Base-by-base conservation (phyloP, 1,140 invertebrate genomes). In the Gonatopus flavifemur region DNA sequence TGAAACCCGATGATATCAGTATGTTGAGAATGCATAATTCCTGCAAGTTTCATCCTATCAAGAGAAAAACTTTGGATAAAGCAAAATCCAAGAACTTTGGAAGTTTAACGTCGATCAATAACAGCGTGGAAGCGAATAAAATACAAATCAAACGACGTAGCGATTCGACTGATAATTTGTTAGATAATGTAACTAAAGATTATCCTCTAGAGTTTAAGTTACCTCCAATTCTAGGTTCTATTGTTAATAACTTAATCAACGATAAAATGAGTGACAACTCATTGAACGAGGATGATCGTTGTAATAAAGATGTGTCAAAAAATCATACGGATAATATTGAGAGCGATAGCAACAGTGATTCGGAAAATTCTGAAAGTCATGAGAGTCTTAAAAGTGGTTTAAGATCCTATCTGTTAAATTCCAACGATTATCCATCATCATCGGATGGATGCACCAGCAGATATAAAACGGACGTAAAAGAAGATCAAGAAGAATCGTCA, bases 221-320 rank as follows among this genome's bases (percentile, higher is more conserved):
- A 24, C 88, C 88, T 24, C 87, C 86, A 12, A 88, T 89, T 66
- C 73, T 89, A 52, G 71, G 84, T 15, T 86, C 86, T 16, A 85
- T 87, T 47, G 66, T 76, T 30, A 74, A 77, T 46, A 79, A 70
- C 37, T 64, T 78, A 53, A 68, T 73, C 22, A 79, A 70, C 20
- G 80, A 78, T 52, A 79, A 79, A 52, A 77, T 79, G 5, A 67
- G 78, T 32, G 79, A 81, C 62, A 80, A 78, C 49, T 33, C 37
- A 8, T 42, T 28, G 5, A 52, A 36, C 3, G 30, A 40, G 22
- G 32, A 47, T 6, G 45, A 51, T 16, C 19, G 10, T 13, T 3
- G n/a, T 32, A 59, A 56, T 41, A 59, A 69, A 64, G 46, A 59
- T 45, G 55, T n/a, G n/a, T n/a, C n/a, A n/a, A n/a, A n/a, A n/a